Evolutionary conservation across 1,140 invertebrate species (phyloP).

Genomic region (Drosophila tristis): DNA sequence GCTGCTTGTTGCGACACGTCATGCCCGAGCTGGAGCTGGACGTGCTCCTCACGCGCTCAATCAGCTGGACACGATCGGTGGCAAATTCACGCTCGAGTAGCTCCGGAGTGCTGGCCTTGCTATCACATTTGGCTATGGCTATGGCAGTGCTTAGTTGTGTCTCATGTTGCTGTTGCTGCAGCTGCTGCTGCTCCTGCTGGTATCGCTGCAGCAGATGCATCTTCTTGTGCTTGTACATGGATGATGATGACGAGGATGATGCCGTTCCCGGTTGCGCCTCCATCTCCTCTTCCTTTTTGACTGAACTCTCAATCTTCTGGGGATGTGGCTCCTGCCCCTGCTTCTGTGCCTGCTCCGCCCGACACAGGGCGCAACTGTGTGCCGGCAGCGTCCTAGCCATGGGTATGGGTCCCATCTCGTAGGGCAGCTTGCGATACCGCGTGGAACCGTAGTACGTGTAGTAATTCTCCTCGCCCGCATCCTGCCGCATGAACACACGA

Average conservation of each 20-base stretch:
- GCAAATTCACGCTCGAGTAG: slow-evolving; percentile 66
- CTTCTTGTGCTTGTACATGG: slow-evolving; percentile 75
- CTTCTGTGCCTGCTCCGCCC: slow-evolving; percentile 5
- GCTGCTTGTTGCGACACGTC: slow-evolving; percentile 71
- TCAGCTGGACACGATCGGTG: slow-evolving; percentile 53
- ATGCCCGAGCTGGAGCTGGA: slow-evolving; percentile 67
- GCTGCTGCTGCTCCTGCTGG: slow-evolving; percentile 71
- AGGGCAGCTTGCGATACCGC: slow-evolving; percentile 89
- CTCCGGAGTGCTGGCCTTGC: slow-evolving; percentile 77
- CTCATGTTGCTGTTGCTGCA: slow-evolving; percentile 45
- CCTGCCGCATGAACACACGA: slow-evolving; percentile 90
- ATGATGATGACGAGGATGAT: slow-evolving; percentile 35
- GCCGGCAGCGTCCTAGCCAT: slow-evolving; percentile 78
- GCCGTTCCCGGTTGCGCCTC: slow-evolving; percentile 14
- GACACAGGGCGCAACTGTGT: slow-evolving; percentile 77
- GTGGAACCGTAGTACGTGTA: slow-evolving; percentile 78
- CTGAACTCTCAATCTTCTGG: slow-evolving; percentile 21
- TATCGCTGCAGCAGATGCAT: slow-evolving; percentile 73
- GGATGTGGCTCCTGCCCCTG: background rate
- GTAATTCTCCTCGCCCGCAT: slow-evolving; percentile 87
- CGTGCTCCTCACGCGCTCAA: slow-evolving; percentile 60
- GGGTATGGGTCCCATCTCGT: slow-evolving; percentile 89
- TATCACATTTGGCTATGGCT: slow-evolving; percentile 73
- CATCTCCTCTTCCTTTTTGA: slow-evolving; percentile 42
- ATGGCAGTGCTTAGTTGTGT: slow-evolving; percentile 23